Conservation (phyloP, 1,140 invertebrate species). For the Drosophila arizonae region DNA sequence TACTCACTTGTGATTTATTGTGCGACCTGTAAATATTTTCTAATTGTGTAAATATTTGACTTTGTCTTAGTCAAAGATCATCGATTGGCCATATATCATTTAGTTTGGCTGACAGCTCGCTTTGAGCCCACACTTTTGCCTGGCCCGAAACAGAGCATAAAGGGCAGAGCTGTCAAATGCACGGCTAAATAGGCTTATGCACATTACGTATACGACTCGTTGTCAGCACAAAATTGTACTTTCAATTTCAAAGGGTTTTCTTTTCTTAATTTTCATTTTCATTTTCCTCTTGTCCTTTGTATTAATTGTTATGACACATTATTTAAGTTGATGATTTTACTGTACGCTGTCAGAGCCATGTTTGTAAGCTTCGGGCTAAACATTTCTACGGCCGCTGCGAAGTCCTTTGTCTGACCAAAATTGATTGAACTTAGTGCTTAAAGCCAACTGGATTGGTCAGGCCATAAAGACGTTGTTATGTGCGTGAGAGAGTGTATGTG, state of each 20-base stretch:
- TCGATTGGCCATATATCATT: conserved; percentile 28
- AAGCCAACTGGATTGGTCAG: conserved; percentile 30
- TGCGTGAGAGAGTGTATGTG: conserved; percentile 32
- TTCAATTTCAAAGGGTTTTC: conserved; percentile 42
- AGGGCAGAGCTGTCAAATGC: conserved; percentile 26
- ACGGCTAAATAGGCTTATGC: neutral
- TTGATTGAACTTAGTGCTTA: conserved; percentile 61
- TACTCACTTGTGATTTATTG: conserved; percentile 23
- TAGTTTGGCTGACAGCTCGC: conserved; percentile 16
- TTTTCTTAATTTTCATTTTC: conserved; percentile 2
- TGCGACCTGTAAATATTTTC: conserved; percentile 17
- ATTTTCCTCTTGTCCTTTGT: conserved; percentile 18
- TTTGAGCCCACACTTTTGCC: conserved; percentile 7
- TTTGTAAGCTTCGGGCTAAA: neutral
- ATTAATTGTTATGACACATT: conserved; percentile 54
- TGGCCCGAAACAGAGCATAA: neutral
- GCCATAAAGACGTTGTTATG: conserved; percentile 37
- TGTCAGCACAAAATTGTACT: conserved; percentile 11
- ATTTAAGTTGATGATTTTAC: conserved; percentile 53
- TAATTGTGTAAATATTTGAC: conserved; percentile 43
- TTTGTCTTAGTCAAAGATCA: conserved; percentile 16
- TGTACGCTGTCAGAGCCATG: conserved; percentile 35
- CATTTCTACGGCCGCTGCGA: conserved; percentile 9
- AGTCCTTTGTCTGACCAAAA: conserved; percentile 29
- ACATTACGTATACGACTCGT: conserved; percentile 39